phyloP scores from a whole-genome alignment of 2,888 invertebrate genomes.

The Limnephilus marmoratus region DNA sequence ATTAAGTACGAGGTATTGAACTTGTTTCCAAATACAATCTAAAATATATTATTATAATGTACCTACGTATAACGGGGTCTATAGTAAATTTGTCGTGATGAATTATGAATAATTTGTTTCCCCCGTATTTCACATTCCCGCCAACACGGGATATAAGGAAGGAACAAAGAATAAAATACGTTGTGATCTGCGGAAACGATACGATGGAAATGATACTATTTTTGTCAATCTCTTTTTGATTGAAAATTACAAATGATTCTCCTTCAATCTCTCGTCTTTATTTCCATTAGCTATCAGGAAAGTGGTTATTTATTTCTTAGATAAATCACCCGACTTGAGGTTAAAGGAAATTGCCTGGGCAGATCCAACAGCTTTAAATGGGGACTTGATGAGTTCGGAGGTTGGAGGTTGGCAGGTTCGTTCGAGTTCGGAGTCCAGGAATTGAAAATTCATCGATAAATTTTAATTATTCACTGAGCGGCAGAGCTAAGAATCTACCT shows the following conservation, averaged over 20 bases:
- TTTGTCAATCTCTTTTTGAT: slow-evolving; percentile 23
- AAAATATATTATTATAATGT: neutral
- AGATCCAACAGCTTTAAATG: slow-evolving; percentile 20
- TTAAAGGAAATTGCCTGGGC: slow-evolving; percentile 37
- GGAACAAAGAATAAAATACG: neutral
- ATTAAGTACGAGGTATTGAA: neutral
- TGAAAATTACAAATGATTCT: slow-evolving; percentile 34
- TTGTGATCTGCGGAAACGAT: neutral
- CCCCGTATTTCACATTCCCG: neutral
- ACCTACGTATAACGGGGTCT: neutral
- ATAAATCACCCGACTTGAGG: slow-evolving; percentile 43
- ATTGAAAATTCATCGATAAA: slow-evolving; percentile 41
- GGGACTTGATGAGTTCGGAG: slow-evolving; percentile 44
- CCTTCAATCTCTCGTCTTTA: slow-evolving; percentile 22
- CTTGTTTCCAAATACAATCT: neutral
- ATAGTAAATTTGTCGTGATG: neutral
- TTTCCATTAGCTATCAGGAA: slow-evolving; percentile 39
- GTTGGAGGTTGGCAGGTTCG: neutral
- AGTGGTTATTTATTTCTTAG: slow-evolving; percentile 40
- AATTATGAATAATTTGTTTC: neutral
- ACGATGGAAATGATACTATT: neutral
- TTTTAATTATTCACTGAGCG: slow-evolving; percentile 29
- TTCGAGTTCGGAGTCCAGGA: neutral
- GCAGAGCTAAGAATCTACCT: neutral
- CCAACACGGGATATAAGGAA: neutral